These are phyloP conservation scores for Gymnosoma rotundatum DNA, from an alignment of 2,888 invertebrate genomes.

Conservation along the genomic window DNA sequence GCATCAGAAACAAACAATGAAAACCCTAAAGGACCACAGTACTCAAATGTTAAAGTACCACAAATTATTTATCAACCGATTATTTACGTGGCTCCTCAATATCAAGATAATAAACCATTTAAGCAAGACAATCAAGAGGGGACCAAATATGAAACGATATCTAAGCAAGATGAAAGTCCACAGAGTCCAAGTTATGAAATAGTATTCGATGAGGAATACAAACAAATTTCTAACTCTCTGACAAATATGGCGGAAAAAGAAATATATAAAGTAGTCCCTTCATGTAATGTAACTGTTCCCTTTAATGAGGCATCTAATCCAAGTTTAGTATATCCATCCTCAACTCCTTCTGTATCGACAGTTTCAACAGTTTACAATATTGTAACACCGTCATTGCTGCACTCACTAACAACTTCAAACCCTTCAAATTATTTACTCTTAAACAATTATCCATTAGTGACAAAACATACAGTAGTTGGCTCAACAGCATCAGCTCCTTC, in stretches of 20 bases:
- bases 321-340: neutral
- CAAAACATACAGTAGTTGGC: neutral
- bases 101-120: constrained; percentile 9
- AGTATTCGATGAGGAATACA: neutral
- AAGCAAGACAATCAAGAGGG: constrained; percentile 20
- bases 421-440: constrained; percentile 16
- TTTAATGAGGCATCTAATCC: neutral
- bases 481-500: neutral
- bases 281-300: no score
- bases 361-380: constrained; percentile 54
- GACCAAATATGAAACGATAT: constrained; percentile 14
- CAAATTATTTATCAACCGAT: constrained; percentile 78
- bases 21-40: neutral
- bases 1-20: constrained; percentile 6
- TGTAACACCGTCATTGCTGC: constrained; percentile 32
- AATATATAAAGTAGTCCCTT: neutral
- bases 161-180: neutral
- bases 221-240: neutral
- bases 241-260: neutral
- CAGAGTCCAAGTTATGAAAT: constrained; percentile 11
- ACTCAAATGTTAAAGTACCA: constrained; percentile 59
- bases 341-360: constrained; percentile 24
- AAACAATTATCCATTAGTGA: neutral
- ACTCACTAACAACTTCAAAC: neutral
- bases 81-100: constrained; percentile 75